Percentiles rank a stretch among this genome's conserved stretches.
phyloP scores from a whole-genome alignment of 2,113 vertebrate genomes.

The Heteronetta atricapilla region DNA sequence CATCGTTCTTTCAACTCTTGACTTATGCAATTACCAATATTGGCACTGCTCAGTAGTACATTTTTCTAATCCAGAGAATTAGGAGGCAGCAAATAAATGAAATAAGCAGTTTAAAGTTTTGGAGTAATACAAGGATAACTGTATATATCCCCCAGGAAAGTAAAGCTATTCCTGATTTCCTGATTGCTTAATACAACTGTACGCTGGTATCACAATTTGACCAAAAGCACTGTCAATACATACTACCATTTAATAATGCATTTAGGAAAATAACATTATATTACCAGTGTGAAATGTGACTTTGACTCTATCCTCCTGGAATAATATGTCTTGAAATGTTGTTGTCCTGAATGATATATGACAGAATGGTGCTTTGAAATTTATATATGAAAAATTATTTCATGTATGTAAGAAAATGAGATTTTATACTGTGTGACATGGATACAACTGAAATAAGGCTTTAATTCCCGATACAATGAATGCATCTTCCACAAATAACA shows the following conservation, averaged over 20 bases:
- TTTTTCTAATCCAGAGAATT: background rate
- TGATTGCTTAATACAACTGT: background rate
- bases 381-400: background rate
- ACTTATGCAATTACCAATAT: background rate
- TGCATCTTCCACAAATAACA: background rate
- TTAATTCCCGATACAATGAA: background rate
- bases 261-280: background rate
- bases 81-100: conserved; percentile 36
- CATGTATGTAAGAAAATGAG: background rate
- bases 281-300: background rate
- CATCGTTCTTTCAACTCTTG: background rate
- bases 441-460: background rate
- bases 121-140: background rate
- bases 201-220: conserved; percentile 10
- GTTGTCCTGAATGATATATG: background rate
- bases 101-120: conserved; percentile 19
- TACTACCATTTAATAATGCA: background rate
- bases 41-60: background rate
- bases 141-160: conserved; percentile 13
- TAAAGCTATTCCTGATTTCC: conserved; percentile 21
- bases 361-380: background rate
- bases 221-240: background rate
- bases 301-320: background rate
- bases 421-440: background rate
- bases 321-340: background rate